Evolutionary conservation across 2,888 invertebrate genomes (phyloP), one percentile per base, ranked within the genome.

Genomic region (Epirrhoe tristata): DNA sequence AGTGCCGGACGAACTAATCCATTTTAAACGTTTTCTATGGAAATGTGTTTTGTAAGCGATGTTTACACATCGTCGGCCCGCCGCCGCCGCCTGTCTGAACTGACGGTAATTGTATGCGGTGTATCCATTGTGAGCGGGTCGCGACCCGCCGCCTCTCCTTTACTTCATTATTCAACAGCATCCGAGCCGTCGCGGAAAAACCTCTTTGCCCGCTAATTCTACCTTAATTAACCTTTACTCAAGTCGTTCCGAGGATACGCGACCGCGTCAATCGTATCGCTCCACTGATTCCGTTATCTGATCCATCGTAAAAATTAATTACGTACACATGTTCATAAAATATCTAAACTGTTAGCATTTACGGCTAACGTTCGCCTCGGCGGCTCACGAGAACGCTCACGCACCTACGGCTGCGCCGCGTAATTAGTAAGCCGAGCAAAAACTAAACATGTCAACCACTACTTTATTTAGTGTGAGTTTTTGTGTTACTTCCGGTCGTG

Each of bases 221-320:
- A 77, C 76, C 75, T 83, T 87, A 86, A 90, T 91, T 89, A 90
- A 88, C 88, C 88, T 88, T 87, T 82, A 81, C 77, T 79, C 69
- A 72, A 83, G 78, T 24, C 24, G 24, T 24, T 24, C 76, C 79
- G 75, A 85, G 84, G 82, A 81, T 80, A 77, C 78, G 81, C 79
- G 81, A 81, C 78, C 80, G 84, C 85, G 89, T 87, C 89, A 86
- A 85, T 83, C 89, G 88, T 90, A 89, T 88, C 90, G 87, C 86
- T 88, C 87, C 84, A 86, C 81, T 86, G 87, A 82, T 81, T 81
- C 83, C 82, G 86, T 87, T 91, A 93, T 92, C 92, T 86, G 92
- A 92, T 91, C 87, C 88, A 84, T 89, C 89, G 90, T 92, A 91
- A 93, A 93, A 90, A 92, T 91, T 93, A 92, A 92, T 93, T 93